Percentiles rank a stretch among this genome's conserved stretches.
phyloP scores from a whole-genome alignment of 2,113 vertebrate species.

The Sapayoa aenigma region DNA sequence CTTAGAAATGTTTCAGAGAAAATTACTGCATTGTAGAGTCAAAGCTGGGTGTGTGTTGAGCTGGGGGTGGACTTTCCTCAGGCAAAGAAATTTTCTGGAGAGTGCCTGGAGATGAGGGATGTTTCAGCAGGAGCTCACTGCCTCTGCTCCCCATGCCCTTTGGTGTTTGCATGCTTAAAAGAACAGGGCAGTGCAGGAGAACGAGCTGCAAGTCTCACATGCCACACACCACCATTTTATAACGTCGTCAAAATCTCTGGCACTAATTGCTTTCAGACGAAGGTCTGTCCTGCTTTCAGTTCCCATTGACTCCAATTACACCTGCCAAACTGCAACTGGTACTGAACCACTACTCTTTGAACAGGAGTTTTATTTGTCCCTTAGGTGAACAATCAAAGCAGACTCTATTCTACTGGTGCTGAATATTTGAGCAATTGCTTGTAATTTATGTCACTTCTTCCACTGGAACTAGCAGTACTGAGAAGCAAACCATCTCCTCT shows the following conservation, averaged over 20 bases:
- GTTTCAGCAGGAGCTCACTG: neutral
- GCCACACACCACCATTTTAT: neutral
- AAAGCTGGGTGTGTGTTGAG: neutral
- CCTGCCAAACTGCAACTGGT: neutral
- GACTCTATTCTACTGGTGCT: neutral
- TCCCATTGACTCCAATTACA: neutral
- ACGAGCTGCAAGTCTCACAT: neutral
- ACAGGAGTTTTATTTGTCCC: neutral
- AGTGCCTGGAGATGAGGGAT: neutral
- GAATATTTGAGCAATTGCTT: neutral
- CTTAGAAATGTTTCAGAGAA: neutral
- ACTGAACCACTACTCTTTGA: neutral
- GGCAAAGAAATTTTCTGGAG: neutral
- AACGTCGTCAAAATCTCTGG: neutral
- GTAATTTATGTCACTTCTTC: neutral
- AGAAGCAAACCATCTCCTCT: neutral
- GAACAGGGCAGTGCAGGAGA: neutral
- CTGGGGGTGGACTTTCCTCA: neutral
- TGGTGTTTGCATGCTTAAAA: neutral
- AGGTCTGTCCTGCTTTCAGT: neutral
- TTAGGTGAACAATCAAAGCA: neutral
- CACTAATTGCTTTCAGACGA: neutral
- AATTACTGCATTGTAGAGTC: neutral
- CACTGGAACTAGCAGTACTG: neutral
- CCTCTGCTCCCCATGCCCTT: rapidly evolving